Evolutionary conservation across 2,113 vertebrate genomes (phyloP), one percentile per base, ranked within the genome.

Genomic region (Zapus hudsonius): DNA sequence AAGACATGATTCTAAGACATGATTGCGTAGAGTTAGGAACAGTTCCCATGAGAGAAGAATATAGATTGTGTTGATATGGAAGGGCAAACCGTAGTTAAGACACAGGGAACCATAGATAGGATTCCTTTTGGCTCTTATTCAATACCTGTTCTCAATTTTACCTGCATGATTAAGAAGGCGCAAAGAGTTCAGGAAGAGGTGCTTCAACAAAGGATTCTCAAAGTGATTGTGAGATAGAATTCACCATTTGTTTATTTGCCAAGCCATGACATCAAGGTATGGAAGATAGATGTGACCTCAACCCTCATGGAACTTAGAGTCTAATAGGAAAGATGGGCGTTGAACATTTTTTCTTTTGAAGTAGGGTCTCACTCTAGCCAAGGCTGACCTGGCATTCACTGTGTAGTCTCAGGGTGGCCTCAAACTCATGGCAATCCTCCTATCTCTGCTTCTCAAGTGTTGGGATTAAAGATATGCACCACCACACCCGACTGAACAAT

Each of bases 181-280:
- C 47, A 78, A n/a, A 81, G 64, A 83, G 63, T 87, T 90, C 74
- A 73, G 40, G 7, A 78, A 0, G 69, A 27, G 55, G 31, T 55
- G 95, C 92, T 90, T 74, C 27, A 69, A 81, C n/a, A 92, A 52
- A 87, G 42, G 64, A 70, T 90, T 61, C 70, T 93, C 70, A 82
- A 76, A 69, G 36, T 89, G 38, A 91, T 90, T 72, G 55, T 75
- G 72, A 74, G 61, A 92, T 83, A 33, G 13, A 66, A 92, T 63
- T 84, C 27, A 84, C 70, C 42, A 83, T 59, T 80, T 67, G 75
- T 63, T 91, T 70, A 72, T 36, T 75, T 19, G 44, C 17, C 82
- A 38, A 33, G 36, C 15, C 1, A 36, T n/a, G 69, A n/a, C 52
- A 8, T 82, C 47, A 67, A 84, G 69, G 27, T 66, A 55, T 33